A percentile compares a stretch with the other conserved stretches of the same genome.
These are phyloP conservation scores for Antigone vipio DNA, from an alignment of 2,113 vertebrate species.

Conservation along the genomic window DNA sequence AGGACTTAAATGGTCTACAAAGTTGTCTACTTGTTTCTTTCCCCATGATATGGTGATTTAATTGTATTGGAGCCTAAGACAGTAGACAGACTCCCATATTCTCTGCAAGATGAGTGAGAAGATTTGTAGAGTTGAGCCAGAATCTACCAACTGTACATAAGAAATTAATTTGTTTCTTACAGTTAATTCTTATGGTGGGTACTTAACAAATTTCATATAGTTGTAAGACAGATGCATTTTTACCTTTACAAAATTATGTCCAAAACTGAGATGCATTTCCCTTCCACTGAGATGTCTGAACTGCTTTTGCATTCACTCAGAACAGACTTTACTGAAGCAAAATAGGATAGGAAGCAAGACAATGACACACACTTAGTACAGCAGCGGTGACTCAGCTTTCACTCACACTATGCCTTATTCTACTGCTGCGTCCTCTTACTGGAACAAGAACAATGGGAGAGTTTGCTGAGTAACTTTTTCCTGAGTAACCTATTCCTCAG, in stretches of 20 bases:
- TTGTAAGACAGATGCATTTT: not conserved
- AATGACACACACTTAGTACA: not conserved
- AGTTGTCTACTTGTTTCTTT: not conserved
- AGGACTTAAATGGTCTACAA: not conserved
- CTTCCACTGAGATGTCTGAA: not conserved
- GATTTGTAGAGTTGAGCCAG: not conserved
- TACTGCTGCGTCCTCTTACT: slow-evolving; percentile 1
- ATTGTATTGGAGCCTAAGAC: not conserved
- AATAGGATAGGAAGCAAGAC: not conserved
- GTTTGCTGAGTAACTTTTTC: slow-evolving; percentile 22
- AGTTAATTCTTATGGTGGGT: not conserved
- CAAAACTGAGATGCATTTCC: not conserved
- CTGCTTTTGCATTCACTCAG: not conserved
- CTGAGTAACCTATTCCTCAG: not conserved
- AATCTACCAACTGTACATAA: not conserved
- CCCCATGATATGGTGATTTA: not conserved
- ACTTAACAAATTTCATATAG: not conserved
- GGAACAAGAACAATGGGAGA: slow-evolving; percentile 24
- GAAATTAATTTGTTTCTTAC: not conserved
- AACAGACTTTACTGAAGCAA: not conserved
- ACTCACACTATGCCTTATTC: not conserved
- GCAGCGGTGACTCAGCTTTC: slow-evolving; percentile 29
- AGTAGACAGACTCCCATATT: not conserved
- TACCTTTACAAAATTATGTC: not conserved
- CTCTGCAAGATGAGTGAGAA: not conserved